phyloP scores from a whole-genome alignment of 2,888 invertebrate genomes.

The Oligia fasciuncula region DNA sequence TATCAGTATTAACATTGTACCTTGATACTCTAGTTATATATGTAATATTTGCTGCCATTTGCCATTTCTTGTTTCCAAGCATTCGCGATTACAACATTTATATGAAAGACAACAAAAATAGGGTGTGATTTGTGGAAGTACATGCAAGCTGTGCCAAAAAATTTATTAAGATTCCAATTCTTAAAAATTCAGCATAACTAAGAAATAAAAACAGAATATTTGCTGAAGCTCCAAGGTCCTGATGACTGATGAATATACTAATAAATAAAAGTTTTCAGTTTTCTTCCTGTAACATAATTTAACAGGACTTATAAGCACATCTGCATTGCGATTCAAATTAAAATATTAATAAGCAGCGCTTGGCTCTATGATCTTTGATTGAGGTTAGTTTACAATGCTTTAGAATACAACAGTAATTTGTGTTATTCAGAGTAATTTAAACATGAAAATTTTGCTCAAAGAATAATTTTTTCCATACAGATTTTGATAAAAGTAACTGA shows the following conservation, averaged over 20 bases:
- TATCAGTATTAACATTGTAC: constrained; percentile 12
- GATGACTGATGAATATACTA: background rate
- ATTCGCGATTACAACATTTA: constrained; percentile 15
- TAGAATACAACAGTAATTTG: constrained; percentile 3
- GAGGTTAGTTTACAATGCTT: constrained; percentile 12
- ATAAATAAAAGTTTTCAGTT: constrained; percentile 6
- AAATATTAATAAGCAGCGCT: constrained; percentile 22
- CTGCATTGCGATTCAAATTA: constrained; percentile 31
- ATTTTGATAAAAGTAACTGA: background rate
- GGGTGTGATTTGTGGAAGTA: constrained; percentile 18
- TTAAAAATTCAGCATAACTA: constrained; percentile 4
- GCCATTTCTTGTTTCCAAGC: constrained; percentile 35
- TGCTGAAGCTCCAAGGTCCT: background rate
- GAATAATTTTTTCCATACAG: background rate
- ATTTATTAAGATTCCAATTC: constrained; percentile 1
- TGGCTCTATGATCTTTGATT: background rate
- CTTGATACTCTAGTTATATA: background rate
- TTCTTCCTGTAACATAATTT: background rate
- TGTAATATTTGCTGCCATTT: constrained; percentile 24
- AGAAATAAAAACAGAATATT: background rate
- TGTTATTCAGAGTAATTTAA: background rate
- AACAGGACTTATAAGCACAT: background rate
- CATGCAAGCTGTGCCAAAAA: constrained; percentile 8
- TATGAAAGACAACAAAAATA: background rate
- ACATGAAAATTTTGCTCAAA: background rate